phyloP scores from a whole-genome alignment of 1,140 invertebrate species.

The Copidosoma floridanum region DNA sequence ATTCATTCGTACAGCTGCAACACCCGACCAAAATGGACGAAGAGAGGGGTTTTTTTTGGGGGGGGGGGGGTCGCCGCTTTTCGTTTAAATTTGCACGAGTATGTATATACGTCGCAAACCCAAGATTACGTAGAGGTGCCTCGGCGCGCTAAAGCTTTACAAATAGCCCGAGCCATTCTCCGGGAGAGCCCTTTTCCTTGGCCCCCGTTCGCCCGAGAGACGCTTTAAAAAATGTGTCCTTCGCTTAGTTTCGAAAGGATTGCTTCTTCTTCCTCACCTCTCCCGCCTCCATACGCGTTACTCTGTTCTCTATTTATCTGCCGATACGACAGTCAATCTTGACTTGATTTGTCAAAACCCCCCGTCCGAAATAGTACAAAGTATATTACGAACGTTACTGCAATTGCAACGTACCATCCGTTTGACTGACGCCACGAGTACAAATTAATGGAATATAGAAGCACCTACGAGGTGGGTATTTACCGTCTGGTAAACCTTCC shows the following conservation, averaged over 20 bases:
- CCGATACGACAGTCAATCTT: neutral
- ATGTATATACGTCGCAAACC: conserved; percentile 2
- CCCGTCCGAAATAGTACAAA: neutral
- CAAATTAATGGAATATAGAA: too few species aligned
- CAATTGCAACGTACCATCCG: neutral
- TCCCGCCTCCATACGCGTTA: neutral
- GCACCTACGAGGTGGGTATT: too few species aligned
- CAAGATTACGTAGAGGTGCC: conserved; percentile 6
- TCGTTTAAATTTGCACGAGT: conserved; percentile 12
- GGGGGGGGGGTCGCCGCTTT: too few species aligned
- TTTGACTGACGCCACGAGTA: too few species aligned
- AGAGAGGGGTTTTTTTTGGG: too few species aligned
- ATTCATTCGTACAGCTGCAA: neutral
- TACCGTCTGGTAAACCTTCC: too few species aligned
- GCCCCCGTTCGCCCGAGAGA: conserved; percentile 1
- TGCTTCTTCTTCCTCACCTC: neutral
- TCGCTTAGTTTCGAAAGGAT: conserved; percentile 21
- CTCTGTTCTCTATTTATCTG: neutral
- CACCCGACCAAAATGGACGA: neutral
- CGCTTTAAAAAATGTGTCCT: conserved; percentile 20
- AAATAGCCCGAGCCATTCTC: conserved; percentile 18
- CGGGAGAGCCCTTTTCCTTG: too few species aligned
- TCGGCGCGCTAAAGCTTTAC: conserved; percentile 19
- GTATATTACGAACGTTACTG: neutral
- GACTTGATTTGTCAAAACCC: neutral